A percentile compares a stretch with the other conserved stretches of the same genome.
phyloP scores from a whole-genome alignment of 2,797 vertebrate species.

The Phalloptychus januarius region DNA sequence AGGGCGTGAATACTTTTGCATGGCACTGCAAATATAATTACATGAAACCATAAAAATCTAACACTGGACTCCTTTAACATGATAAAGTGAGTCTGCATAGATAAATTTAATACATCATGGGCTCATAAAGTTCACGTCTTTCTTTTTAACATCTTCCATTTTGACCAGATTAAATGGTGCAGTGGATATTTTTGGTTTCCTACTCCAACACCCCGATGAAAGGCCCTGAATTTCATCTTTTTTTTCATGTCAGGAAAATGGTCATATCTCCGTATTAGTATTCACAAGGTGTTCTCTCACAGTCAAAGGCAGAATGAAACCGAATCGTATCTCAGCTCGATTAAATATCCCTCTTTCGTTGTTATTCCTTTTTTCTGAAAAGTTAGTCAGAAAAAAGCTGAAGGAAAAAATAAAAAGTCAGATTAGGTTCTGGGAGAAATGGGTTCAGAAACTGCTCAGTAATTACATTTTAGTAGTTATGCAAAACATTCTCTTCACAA shows the following conservation, averaged over 20 bases:
- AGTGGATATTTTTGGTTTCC: constrained; percentile 4
- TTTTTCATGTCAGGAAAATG: constrained; percentile 7
- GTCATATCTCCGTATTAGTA: constrained; percentile 14
- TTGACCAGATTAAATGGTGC: constrained; percentile 7
- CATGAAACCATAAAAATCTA: neutral
- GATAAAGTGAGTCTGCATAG: constrained; percentile 32
- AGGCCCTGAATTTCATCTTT: neutral
- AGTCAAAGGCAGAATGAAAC: constrained; percentile 16
- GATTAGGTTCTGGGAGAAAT: constrained; percentile 2
- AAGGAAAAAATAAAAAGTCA: neutral
- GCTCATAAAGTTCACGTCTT: neutral
- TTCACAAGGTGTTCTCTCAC: constrained; percentile 20
- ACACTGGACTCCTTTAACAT: constrained; percentile 12
- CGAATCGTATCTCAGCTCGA: constrained; percentile 17
- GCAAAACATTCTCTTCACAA: neutral
- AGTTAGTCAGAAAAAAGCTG: neutral
- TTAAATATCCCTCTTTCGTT: neutral
- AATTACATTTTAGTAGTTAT: constrained; percentile 9
- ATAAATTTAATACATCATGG: neutral
- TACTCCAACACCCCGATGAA: constrained; percentile 3
- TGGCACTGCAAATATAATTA: neutral
- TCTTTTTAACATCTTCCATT: neutral
- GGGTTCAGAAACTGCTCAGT: neutral
- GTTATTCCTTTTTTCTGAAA: neutral
- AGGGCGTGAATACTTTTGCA: neutral